Percentiles rank a stretch among this genome's conserved stretches.
These are phyloP conservation scores for Lydus trimaculatus DNA, from an alignment of 2,888 invertebrate species.

Conservation along the genomic window DNA sequence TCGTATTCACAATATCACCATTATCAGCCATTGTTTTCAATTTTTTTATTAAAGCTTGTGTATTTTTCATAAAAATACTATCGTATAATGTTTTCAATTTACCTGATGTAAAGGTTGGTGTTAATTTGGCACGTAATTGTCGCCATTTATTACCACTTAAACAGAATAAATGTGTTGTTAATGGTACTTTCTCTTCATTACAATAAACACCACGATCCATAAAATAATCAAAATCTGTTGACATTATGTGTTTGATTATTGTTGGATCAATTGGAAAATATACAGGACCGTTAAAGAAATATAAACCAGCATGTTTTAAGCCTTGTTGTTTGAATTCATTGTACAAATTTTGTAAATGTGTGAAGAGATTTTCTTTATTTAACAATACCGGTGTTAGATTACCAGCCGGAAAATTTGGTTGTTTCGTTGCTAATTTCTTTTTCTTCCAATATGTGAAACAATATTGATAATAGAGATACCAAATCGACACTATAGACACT, in stretches of 20 bases:
- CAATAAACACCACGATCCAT: constrained; percentile 17
- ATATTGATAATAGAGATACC: constrained; percentile 13
- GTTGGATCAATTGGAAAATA: constrained; percentile 21
- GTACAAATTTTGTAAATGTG: constrained; percentile 15
- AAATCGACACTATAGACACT: neutral
- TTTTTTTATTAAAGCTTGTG: neutral
- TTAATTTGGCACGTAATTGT: constrained; percentile 10
- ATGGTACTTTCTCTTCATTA: constrained; percentile 16
- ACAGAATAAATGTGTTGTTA: constrained; percentile 17
- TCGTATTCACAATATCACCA: neutral
- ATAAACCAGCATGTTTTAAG: constrained; percentile 19
- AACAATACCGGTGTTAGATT: constrained; percentile 13
- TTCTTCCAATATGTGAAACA: constrained; percentile 25
- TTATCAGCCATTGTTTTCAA: neutral
- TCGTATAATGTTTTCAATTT: constrained; percentile 11
- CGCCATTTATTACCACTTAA: constrained; percentile 15
- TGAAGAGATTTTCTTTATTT: constrained; percentile 17
- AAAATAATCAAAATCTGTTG: constrained; percentile 22
- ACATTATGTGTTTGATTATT: constrained; percentile 18
- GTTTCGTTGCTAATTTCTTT: neutral
- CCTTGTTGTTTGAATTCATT: constrained; percentile 17
- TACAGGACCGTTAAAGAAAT: constrained; percentile 22
- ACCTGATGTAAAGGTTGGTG: constrained; percentile 7
- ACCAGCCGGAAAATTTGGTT: constrained; percentile 17
- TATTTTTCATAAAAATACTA: constrained; percentile 4